Conservation (phyloP, 2,888 invertebrate species). For the Phalera bucephala region DNA sequence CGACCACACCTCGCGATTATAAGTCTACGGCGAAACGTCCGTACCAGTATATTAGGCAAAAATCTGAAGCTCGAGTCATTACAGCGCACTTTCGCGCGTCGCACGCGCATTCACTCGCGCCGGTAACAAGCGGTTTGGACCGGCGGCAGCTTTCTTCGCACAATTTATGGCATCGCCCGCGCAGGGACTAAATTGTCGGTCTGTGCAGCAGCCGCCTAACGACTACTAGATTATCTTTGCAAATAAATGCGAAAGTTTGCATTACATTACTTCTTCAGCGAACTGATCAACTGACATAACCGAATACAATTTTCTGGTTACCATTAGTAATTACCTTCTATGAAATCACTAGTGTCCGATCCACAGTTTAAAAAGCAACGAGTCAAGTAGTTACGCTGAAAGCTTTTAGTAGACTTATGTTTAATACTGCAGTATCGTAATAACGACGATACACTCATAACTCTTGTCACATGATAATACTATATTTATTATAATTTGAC, state of each 20-base stretch:
- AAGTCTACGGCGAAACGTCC: conserved; percentile 12
- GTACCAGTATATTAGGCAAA: conserved; percentile 20
- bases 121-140: conserved; percentile 27
- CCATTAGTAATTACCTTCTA: no score
- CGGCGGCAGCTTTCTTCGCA: conserved; percentile 28
- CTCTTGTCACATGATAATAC: no score
- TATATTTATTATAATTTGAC: no score
- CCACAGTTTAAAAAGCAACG: no score
- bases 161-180: conserved; percentile 30
- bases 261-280: no score
- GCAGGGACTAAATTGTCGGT: conserved; percentile 26
- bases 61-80: conserved; percentile 33
- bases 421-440: no score
- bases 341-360: no score
- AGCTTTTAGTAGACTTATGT: no score
- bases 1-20: conserved; percentile 31
- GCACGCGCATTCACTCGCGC: conserved; percentile 27
- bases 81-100: conserved; percentile 18
- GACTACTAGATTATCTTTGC: conserved; percentile 29
- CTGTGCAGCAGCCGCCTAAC: conserved; percentile 23
- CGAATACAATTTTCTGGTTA: no score
- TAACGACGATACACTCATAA: no score
- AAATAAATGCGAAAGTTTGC: conserved; percentile 33
- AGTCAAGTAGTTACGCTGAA: no score
- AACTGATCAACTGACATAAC: no score